These are phyloP conservation scores for Bembecia ichneumoniformis DNA, from an alignment of 2,888 invertebrate species.

Conservation along the genomic window DNA sequence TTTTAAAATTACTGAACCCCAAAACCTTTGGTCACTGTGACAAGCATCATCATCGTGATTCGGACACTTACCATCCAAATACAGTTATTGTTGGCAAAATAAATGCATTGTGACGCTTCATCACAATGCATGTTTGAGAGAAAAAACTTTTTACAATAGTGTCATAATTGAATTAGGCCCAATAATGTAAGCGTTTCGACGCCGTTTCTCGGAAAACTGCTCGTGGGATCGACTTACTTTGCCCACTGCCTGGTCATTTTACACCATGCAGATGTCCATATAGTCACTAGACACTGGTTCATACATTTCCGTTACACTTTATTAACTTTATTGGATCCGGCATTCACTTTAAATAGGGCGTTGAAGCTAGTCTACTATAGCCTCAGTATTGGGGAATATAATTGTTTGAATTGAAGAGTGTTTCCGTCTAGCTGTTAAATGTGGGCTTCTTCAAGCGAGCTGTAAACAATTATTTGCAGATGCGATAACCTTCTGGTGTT, in stretches of 20 bases:
- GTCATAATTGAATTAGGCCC: conserved; percentile 61
- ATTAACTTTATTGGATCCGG: too few species aligned
- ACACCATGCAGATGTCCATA: conserved; percentile 8
- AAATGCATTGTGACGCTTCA: conserved; percentile 45
- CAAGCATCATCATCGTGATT: conserved; percentile 21
- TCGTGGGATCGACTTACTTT: not conserved
- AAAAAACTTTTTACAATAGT: conserved; percentile 52
- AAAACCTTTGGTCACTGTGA: conserved; percentile 34
- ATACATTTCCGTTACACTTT: not conserved
- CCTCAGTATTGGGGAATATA: too few species aligned
- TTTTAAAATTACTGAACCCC: too few species aligned
- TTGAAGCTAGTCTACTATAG: too few species aligned
- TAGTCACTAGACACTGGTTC: conserved; percentile 4
- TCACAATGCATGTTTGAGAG: conserved; percentile 24
- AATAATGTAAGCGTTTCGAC: conserved; percentile 22
- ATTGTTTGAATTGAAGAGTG: too few species aligned
- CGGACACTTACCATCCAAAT: conserved; percentile 25
- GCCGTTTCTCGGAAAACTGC: conserved; percentile 2
- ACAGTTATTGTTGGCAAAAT: conserved; percentile 70
- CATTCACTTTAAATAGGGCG: too few species aligned
- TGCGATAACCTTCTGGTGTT: too few species aligned
- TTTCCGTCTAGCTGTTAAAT: too few species aligned
- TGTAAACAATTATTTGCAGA: too few species aligned
- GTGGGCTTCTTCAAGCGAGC: too few species aligned
- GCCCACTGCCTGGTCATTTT: conserved; percentile 5